A percentile compares a stretch with the other conserved stretches of the same genome.
These are phyloP conservation scores for Phrynosoma blainvillii DNA, from an alignment of 2,113 vertebrate genomes.

Conservation along the genomic window DNA sequence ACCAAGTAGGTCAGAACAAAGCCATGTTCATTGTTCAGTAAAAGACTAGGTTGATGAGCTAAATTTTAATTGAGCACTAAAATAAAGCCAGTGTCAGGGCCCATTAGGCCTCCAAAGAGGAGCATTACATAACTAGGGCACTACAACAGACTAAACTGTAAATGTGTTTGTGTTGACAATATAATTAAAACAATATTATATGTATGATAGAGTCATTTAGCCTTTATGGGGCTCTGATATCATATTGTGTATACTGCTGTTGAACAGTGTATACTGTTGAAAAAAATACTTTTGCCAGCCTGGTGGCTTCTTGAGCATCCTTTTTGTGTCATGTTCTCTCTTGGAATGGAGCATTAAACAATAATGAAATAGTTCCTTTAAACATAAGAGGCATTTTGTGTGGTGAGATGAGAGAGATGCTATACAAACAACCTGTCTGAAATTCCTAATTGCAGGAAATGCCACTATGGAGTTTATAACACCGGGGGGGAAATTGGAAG, in stretches of 20 bases:
- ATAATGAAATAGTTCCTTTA: conserved; percentile 45
- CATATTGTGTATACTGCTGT: not conserved
- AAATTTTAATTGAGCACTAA: not conserved
- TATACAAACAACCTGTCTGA: conserved; percentile 39
- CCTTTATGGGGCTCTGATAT: not conserved
- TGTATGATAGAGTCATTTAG: conserved; percentile 14
- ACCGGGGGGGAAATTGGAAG: too few species aligned
- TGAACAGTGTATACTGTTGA: not conserved
- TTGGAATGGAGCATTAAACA: conserved; percentile 38
- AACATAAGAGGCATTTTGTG: conserved; percentile 30
- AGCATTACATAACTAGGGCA: not conserved
- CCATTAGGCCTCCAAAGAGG: too few species aligned
- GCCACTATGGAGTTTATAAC: not conserved
- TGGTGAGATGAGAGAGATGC: conserved; percentile 12
- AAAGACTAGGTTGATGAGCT: not conserved
- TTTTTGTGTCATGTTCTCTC: not conserved
- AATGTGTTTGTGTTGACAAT: not conserved
- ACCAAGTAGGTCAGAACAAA: not conserved
- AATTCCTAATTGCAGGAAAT: conserved; percentile 47
- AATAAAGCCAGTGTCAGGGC: too few species aligned
- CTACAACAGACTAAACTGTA: not conserved
- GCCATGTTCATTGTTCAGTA: not conserved
- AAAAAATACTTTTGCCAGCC: not conserved
- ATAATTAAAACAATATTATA: not conserved
- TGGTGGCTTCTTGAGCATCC: conserved; percentile 26